These are phyloP conservation scores for Tragelaphus buxtoni DNA, from an alignment of 2,113 vertebrate species.

Conservation along the genomic window DNA sequence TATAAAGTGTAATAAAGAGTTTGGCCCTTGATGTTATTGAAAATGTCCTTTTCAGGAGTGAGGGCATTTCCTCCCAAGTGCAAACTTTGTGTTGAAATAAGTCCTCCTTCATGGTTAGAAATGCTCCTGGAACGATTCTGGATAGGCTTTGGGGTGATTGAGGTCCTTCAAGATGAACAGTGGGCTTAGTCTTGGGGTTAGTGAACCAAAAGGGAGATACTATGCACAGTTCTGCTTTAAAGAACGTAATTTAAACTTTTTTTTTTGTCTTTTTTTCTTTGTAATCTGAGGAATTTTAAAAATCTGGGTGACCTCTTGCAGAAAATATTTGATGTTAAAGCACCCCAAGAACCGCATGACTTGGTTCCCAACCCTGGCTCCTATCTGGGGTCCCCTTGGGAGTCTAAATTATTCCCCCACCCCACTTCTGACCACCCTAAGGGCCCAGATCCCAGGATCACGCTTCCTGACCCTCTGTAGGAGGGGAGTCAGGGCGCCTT, in stretches of 20 bases:
- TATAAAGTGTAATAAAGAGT: not conserved
- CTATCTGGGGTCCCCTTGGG: not conserved
- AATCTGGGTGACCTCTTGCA: not conserved
- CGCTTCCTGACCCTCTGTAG: not conserved
- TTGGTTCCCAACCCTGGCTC: not conserved
- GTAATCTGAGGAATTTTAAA: not conserved
- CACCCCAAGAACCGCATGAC: not conserved
- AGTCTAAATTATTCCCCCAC: not conserved
- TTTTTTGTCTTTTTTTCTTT: not conserved
- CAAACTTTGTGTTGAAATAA: not conserved
- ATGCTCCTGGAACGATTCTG: not conserved
- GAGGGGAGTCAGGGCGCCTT: constrained; percentile 60
- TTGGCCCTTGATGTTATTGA: not conserved
- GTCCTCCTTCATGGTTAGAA: not conserved
- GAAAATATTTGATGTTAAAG: not conserved
- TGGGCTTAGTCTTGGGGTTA: not conserved
- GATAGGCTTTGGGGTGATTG: not conserved
- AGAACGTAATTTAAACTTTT: not conserved
- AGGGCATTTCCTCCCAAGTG: not conserved
- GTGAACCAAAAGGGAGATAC: not conserved
- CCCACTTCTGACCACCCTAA: constrained; percentile 4
- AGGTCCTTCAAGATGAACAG: not conserved
- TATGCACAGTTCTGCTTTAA: not conserved
- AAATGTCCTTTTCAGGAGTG: not conserved
- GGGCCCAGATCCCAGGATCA: constrained; percentile 20